Evolutionary conservation across 1,140 invertebrate genomes (phyloP).

Genomic region (Polyergus mexicanus): DNA sequence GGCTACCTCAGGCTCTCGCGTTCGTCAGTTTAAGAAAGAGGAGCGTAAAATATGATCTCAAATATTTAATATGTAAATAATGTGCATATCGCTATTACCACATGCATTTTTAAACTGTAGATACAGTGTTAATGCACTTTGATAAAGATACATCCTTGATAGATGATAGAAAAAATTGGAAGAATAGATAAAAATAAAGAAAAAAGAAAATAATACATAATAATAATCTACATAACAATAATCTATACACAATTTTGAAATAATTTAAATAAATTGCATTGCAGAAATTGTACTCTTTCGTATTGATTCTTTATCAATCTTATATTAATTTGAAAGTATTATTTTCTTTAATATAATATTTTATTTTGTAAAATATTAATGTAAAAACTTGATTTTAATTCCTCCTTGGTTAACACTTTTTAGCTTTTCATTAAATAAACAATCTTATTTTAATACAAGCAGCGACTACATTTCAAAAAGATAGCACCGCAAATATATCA

Average conservation of each 20-base stretch:
- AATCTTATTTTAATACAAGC: conserved; percentile 56
- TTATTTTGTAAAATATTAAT: background rate
- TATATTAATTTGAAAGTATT: conserved; percentile 15
- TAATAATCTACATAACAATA: too few relatives aligned
- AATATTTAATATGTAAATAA: conserved; percentile 63
- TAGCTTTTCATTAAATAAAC: conserved; percentile 41
- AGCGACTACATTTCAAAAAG: conserved; percentile 71
- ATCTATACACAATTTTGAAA: background rate
- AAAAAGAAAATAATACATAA: background rate
- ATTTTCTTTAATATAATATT: background rate
- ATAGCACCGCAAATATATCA: conserved; percentile 70
- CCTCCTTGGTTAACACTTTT: background rate
- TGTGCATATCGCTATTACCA: conserved; percentile 45
- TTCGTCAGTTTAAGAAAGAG: conserved; percentile 57
- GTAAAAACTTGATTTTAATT: background rate
- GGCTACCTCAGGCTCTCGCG: conserved; percentile 61
- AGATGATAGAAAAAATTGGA: background rate
- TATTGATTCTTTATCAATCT: background rate
- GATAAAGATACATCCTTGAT: conserved; percentile 25
- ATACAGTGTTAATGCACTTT: conserved; percentile 18
- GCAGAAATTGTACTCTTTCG: background rate
- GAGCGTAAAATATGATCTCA: conserved; percentile 45
- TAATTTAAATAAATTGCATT: background rate
- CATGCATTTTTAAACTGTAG: conserved; percentile 29
- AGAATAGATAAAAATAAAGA: background rate